Conservation (phyloP, 2,113 vertebrate genomes). For the Trochalopteron elliotii region DNA sequence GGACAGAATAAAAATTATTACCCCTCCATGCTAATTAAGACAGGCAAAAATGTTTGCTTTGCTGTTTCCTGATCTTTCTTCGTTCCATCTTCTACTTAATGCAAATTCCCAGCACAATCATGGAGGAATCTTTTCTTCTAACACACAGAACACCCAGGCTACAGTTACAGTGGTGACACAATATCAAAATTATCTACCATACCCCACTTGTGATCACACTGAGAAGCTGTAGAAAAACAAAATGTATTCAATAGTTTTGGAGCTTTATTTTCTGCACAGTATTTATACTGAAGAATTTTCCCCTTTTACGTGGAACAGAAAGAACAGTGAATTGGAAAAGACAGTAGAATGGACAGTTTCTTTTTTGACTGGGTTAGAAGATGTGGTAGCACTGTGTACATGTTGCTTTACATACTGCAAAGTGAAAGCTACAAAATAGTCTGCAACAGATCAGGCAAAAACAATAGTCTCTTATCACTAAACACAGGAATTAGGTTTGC, state of each 20-base stretch:
- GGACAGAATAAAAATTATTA: background rate
- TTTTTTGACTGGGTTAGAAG: background rate
- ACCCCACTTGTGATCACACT: rapidly evolving
- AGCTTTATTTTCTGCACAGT: background rate
- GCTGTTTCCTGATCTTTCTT: background rate
- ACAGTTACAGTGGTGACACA: background rate
- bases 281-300: background rate
- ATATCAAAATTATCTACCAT: background rate
- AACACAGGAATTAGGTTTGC: background rate
- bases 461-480: background rate
- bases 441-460: background rate
- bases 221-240: background rate
- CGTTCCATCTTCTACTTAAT: background rate
- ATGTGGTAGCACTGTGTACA: rapidly evolving
- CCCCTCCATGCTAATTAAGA: background rate
- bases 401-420: background rate
- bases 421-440: background rate
- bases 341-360: background rate
- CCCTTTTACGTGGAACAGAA: background rate
- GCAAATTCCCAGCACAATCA: background rate
- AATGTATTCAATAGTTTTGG: background rate
- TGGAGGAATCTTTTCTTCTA: background rate
- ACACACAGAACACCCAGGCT: background rate
- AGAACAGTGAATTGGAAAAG: background rate
- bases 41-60: background rate